Conservation (phyloP, 1,140 invertebrate species). For the Hycleus cichorii region DNA sequence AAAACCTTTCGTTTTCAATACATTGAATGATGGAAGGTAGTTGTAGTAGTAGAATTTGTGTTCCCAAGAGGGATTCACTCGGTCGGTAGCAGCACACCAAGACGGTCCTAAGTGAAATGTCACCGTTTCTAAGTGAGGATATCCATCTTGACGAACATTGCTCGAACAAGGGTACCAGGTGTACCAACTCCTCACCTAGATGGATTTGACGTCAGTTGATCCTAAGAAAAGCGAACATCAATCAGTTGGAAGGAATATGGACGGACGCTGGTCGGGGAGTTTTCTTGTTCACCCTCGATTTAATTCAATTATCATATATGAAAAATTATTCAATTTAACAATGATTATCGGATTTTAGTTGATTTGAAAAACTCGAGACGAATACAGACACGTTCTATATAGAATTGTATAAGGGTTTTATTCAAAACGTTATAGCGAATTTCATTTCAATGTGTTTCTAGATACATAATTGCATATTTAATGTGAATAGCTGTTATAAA, state of each 20-base stretch:
- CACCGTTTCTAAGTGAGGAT: conserved; percentile 22
- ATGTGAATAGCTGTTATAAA: conserved; percentile 7
- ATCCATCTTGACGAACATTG: conserved; percentile 11
- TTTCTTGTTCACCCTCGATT: background rate
- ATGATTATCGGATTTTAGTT: too few relatives aligned
- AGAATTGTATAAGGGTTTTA: conserved; percentile 8
- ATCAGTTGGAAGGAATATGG: conserved; percentile 4
- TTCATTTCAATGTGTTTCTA: conserved; percentile 10
- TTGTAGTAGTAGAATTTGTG: background rate
- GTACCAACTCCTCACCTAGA: conserved; percentile 19
- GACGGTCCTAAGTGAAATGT: conserved; percentile 22
- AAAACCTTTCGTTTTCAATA: too few relatives aligned
- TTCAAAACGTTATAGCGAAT: conserved; percentile 9
- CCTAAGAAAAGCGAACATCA: conserved; percentile 20
- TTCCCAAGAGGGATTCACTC: conserved; percentile 3
- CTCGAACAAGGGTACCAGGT: conserved; percentile 15
- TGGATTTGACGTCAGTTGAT: conserved; percentile 24
- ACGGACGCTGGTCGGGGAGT: background rate
- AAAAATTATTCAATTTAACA: too few relatives aligned
- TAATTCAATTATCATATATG: too few relatives aligned
- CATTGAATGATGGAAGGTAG: background rate
- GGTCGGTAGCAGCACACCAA: conserved; percentile 4
- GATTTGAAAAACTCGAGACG: too few relatives aligned
- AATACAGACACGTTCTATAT: conserved; percentile 5
- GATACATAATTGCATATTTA: conserved; percentile 16